Percentiles rank a stretch among this genome's conserved stretches.
These are phyloP conservation scores for Petrocephalus sullivani DNA, from an alignment of 2,797 vertebrate species.

Conservation along the genomic window DNA sequence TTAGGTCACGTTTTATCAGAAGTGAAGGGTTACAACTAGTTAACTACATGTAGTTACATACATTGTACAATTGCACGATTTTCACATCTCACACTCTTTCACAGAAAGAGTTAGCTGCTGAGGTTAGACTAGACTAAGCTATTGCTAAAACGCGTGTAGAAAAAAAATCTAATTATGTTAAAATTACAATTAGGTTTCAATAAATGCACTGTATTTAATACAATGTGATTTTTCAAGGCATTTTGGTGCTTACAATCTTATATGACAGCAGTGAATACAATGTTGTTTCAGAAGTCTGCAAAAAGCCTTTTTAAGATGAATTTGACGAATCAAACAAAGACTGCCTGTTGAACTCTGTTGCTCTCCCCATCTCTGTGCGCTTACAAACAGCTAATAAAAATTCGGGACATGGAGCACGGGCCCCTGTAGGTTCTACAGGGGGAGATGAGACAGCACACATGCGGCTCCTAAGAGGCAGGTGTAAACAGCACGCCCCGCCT, in stretches of 20 bases:
- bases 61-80: not conserved
- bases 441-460: not conserved
- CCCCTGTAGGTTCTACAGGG: not conserved
- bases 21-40: not conserved
- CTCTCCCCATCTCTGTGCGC: not conserved
- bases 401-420: not conserved
- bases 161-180: not conserved
- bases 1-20: not conserved
- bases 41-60: not conserved
- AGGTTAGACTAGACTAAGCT: not conserved
- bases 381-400: constrained; percentile 8
- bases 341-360: not conserved
- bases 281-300: not conserved
- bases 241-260: not conserved
- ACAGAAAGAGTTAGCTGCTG: not conserved
- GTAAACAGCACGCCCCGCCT: not conserved
- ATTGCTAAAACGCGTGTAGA: not conserved
- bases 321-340: not conserved
- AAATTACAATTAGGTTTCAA: not conserved
- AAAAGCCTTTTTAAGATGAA: not conserved
- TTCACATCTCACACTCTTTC: not conserved
- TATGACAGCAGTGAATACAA: not conserved
- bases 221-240: not conserved
- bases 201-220: not conserved
- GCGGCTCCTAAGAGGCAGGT: not conserved